Evolutionary conservation across 2,797 vertebrate genomes (phyloP).

Genomic region (Hippoglossus hippoglossus): DNA sequence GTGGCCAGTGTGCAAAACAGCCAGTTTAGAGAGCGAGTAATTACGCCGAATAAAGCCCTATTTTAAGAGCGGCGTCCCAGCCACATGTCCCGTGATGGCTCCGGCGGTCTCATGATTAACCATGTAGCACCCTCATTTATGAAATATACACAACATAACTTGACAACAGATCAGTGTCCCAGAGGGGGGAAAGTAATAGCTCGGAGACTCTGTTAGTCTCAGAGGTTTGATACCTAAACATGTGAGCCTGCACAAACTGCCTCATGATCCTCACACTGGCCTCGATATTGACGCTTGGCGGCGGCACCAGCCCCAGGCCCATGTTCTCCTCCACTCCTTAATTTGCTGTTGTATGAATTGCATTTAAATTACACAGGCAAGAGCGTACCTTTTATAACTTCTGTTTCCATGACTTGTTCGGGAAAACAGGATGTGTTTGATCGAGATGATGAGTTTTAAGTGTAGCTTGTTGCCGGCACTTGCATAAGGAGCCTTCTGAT

Average conservation of each 20-base stretch:
- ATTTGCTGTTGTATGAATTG: conserved; percentile 28
- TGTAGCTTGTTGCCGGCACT: not conserved
- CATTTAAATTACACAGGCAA: conserved; percentile 13
- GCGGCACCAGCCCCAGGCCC: conserved; percentile 32
- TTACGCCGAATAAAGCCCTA: not conserved
- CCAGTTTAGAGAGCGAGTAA: not conserved
- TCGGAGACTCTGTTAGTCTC: conserved; percentile 47
- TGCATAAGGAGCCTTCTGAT: not conserved
- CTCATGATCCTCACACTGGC: conserved; percentile 47
- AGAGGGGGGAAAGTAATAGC: conserved; percentile 37
- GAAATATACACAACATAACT: conserved; percentile 35
- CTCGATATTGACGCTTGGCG: conserved; percentile 19
- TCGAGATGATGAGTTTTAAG: not conserved
- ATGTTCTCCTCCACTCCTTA: conserved; percentile 28
- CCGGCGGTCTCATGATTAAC: conserved; percentile 58
- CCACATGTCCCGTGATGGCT: conserved; percentile 23
- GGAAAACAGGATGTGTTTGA: conserved; percentile 35
- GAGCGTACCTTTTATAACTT: conserved; percentile 14
- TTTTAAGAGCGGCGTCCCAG: conserved; percentile 14
- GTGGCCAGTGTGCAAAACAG: not conserved
- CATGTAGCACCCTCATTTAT: conserved; percentile 17
- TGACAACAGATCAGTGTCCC: conserved; percentile 34
- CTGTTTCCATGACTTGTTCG: conserved; percentile 24
- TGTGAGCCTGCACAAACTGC: conserved; percentile 31
- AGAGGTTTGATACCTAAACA: conserved; percentile 39